Evolutionary conservation across 2,888 invertebrate genomes (phyloP).

Genomic region (Erpobdella octoculata): DNA sequence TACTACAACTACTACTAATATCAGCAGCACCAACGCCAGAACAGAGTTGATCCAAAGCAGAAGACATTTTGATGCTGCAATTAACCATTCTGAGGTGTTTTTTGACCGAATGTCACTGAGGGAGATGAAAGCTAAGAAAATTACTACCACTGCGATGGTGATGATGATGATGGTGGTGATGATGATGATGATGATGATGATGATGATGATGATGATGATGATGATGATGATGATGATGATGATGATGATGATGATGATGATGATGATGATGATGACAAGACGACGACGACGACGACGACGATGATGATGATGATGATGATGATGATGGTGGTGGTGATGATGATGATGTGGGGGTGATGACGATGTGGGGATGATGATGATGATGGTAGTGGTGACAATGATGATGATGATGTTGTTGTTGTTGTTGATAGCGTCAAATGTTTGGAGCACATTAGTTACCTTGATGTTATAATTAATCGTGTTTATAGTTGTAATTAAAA

Average conservation of each 20-base stretch:
- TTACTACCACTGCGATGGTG: background rate
- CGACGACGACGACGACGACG: slow-evolving; percentile 24
- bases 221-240: slow-evolving; percentile 20
- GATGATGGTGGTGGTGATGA: background rate
- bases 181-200: slow-evolving; percentile 21
- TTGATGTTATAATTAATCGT: too few species aligned
- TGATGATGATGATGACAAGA: slow-evolving; percentile 46
- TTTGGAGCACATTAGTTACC: too few species aligned
- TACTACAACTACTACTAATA: too few species aligned
- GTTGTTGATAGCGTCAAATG: too few species aligned
- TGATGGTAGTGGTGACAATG: too few species aligned
- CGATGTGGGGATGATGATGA: slow-evolving; percentile 18
- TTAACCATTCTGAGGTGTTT: too few species aligned
- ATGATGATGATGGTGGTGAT: slow-evolving; percentile 16
- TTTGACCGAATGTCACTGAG: background rate
- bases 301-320: background rate
- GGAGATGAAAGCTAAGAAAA: background rate
- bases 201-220: slow-evolving; percentile 26
- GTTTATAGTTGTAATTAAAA: too few species aligned
- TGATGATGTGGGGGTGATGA: slow-evolving; percentile 7
- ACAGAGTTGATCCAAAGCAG: too few species aligned
- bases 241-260: slow-evolving; percentile 31
- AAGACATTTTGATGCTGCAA: too few species aligned
- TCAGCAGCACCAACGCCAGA: too few species aligned
- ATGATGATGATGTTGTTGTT: too few species aligned